phyloP scores from a whole-genome alignment of 2,113 vertebrate genomes.

The Acanthisitta chloris region DNA sequence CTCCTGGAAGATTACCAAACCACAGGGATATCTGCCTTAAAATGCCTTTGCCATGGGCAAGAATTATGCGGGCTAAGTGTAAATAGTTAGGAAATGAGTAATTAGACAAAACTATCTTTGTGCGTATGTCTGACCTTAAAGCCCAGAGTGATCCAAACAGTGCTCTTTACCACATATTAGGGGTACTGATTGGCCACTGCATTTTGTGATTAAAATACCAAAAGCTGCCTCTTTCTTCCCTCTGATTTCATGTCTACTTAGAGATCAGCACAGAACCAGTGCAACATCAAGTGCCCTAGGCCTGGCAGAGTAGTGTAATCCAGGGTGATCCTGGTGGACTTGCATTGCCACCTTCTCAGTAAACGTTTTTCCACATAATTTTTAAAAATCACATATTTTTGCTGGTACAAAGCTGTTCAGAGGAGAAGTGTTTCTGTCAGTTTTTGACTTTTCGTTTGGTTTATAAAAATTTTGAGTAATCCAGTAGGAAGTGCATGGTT shows the following conservation, averaged over 20 bases:
- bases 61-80: not conserved
- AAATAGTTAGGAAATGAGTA: not conserved
- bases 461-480: not conserved
- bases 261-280: not conserved
- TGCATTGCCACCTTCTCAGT: not conserved
- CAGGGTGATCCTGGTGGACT: not conserved
- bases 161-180: not conserved
- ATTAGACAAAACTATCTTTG: not conserved
- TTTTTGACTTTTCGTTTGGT: not conserved
- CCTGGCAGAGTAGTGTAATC: not conserved
- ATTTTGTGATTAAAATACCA: not conserved
- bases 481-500: not conserved
- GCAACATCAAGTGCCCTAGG: not conserved
- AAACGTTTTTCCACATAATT: not conserved
- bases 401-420: not conserved
- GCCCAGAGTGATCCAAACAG: not conserved
- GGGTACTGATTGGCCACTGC: not conserved
- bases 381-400: not conserved
- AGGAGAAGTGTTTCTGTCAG: not conserved
- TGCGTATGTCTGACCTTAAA: not conserved
- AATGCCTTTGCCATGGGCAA: not conserved
- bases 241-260: not conserved
- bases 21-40: not conserved
- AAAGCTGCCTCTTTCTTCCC: not conserved
- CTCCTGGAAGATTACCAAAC: not conserved